Evolutionary conservation across 2,888 invertebrate species (phyloP).

Genomic region (Drosophila pseudotalamancana): DNA sequence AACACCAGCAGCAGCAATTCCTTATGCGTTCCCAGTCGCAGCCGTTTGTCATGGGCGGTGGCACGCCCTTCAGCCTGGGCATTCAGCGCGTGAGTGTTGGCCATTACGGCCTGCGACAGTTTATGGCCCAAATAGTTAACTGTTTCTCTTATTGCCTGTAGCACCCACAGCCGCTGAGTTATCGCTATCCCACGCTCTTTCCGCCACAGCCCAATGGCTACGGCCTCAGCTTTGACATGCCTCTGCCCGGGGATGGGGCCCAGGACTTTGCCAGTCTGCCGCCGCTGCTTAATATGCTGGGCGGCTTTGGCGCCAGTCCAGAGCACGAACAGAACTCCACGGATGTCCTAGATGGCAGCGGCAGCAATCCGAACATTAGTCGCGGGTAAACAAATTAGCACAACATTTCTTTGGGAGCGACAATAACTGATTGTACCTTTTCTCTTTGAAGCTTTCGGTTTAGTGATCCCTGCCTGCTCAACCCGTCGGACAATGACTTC

Average conservation of each 20-base stretch:
- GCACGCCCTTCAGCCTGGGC: constrained; percentile 81
- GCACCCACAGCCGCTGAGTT: constrained; percentile 73
- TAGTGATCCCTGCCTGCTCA: constrained; percentile 84
- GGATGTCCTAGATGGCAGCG: constrained; percentile 82
- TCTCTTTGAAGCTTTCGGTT: constrained; percentile 82
- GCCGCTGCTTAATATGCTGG: constrained; percentile 87
- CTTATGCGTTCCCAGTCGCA: constrained; percentile 69
- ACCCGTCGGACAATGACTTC: constrained; percentile 84
- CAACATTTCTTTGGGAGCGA: background rate
- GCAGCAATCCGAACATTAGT: constrained; percentile 82
- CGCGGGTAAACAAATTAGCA: constrained; percentile 69
- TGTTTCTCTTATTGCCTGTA: constrained; percentile 57
- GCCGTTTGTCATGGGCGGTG: constrained; percentile 59
- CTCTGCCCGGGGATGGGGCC: constrained; percentile 77
- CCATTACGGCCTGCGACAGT: constrained; percentile 37
- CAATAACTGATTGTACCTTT: too few species aligned
- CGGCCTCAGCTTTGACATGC: constrained; percentile 56
- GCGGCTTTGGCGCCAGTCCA: constrained; percentile 64
- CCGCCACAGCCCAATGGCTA: constrained; percentile 62
- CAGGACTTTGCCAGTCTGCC: constrained; percentile 89
- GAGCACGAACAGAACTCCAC: constrained; percentile 82
- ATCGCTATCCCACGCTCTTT: constrained; percentile 81
- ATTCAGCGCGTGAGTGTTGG: constrained; percentile 81
- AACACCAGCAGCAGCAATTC: constrained; percentile 71
- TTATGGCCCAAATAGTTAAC: constrained; percentile 11